phyloP scores from a whole-genome alignment of 2,797 vertebrate species.

The Etheostoma nigrum region DNA sequence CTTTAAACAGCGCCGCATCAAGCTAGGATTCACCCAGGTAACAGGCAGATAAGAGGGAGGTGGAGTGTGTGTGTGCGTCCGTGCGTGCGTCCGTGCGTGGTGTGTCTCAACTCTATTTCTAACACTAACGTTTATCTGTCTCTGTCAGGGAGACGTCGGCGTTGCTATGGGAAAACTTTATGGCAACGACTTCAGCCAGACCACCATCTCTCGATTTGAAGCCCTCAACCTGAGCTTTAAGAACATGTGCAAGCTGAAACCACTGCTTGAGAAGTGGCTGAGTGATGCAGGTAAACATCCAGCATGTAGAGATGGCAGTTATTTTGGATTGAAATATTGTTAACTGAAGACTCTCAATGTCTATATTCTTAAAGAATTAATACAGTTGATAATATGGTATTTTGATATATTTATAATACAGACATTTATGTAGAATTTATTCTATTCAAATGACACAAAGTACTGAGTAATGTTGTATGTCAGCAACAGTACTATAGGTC shows the following conservation, averaged over 20 bases:
- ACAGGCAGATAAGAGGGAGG: too few species aligned
- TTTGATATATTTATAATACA: not conserved
- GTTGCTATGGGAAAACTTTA: conserved; percentile 95
- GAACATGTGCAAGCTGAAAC: conserved; percentile 97
- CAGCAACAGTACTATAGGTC: not conserved
- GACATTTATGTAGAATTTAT: not conserved
- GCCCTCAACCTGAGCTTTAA: conserved; percentile 95
- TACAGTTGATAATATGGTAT: not conserved
- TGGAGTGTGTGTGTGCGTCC: not conserved
- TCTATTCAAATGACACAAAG: not conserved
- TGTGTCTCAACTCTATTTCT: not conserved
- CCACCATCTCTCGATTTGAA: conserved; percentile 94
- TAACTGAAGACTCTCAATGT: not conserved
- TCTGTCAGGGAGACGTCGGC: conserved; percentile 90
- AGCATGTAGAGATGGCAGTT: not conserved
- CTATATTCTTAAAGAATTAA: not conserved
- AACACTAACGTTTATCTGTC: not conserved
- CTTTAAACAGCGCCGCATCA: conserved; percentile 94
- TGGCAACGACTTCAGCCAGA: conserved; percentile 95
- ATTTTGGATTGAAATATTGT: not conserved
- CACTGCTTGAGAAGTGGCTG: conserved; percentile 94
- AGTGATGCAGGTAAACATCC: conserved; percentile 88
- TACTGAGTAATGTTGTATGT: not conserved
- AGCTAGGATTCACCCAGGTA: conserved; percentile 95
- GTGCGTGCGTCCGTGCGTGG: not conserved